Evolutionary conservation across 2,797 vertebrate species (phyloP), one percentile per base, ranked within the genome.

Genomic region (Podarcis lilfordi): DNA sequence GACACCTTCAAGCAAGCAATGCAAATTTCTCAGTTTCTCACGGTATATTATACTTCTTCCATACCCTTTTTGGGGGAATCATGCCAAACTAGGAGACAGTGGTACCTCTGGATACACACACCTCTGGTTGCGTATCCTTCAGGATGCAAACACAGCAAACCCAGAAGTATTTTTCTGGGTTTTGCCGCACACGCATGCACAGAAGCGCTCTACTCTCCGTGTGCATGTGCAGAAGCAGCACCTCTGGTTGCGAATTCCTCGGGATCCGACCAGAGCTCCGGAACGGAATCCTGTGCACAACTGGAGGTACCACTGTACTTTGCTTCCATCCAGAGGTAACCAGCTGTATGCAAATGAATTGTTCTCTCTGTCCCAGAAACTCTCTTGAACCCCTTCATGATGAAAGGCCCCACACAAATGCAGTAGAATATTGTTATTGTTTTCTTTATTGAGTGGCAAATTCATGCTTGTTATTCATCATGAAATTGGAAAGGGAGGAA

Each of bases 331-430:
- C 78, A 80, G 61, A 81, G 15, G 35, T 32, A 74, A 37, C 80
- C 43, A 32, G 71, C 11, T 79, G 35, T 35, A 61, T 61, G 27
- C 43, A n/a, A 71, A 43, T 25, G 40, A 32, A 69, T 27, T 2
- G 4, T 69, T 27, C 5, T n/a, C 55, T 61, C 29, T 25, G 11
- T 68, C 1, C 8, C 3, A 1, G 27, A 55, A 81, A 75, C 59
- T 85, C 83, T 64, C 32, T 80, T 85, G 69, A 68, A 75, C 61
- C 37, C 74, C 43, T 61, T 83, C 80, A 90, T 89, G 78, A 81
- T 84, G 69, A 87, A 90, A 87, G 69, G 76, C 69, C 75, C 23
- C 2, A 40, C 71, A 35, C 80, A 75, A 80, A 43, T 80, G 37
- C 88, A 69, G 43, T 61, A 80, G 76, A 29, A 40, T 59, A 21